Evolutionary conservation across 2,888 invertebrate genomes (phyloP).

Genomic region (Caenorhabditis japonica): DNA sequence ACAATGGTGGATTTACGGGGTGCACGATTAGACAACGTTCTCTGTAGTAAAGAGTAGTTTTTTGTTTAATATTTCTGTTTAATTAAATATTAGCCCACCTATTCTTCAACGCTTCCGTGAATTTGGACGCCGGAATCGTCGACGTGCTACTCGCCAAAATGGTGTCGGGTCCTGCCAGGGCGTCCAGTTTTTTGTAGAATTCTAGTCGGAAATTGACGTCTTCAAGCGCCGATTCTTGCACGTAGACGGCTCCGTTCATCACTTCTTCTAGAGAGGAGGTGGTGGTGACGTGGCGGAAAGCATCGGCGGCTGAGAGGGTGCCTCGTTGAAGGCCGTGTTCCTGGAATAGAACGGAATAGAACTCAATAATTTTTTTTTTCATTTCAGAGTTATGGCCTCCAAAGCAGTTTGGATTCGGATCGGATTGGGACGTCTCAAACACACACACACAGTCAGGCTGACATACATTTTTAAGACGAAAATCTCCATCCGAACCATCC

Average conservation of each 20-base stretch:
- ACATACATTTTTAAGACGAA: no score
- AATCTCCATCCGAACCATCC: no score
- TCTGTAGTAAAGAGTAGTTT: conserved; percentile 32
- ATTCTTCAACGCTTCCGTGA: conserved; percentile 87
- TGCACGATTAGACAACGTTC: conserved; percentile 77
- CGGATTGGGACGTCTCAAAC: no score
- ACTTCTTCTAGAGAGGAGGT: conserved; percentile 52
- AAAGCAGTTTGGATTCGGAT: no score
- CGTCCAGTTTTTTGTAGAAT: conserved; percentile 86
- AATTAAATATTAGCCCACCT: no score
- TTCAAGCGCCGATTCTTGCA: conserved; percentile 92
- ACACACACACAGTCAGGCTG: no score
- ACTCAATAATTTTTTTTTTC: not conserved
- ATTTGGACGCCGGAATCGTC: conserved; percentile 89
- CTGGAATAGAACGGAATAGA: conserved; percentile 70
- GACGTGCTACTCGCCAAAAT: conserved; percentile 93
- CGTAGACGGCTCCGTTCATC: conserved; percentile 58
- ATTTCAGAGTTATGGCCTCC: not conserved
- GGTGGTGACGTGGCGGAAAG: conserved; percentile 35
- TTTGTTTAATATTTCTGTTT: no score
- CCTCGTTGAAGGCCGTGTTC: conserved; percentile 58
- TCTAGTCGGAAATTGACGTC: conserved; percentile 86
- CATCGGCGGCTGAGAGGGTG: conserved; percentile 64
- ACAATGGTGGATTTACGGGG: conserved; percentile 91
- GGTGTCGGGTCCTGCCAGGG: conserved; percentile 49